Evolutionary conservation across 2,797 vertebrate species (phyloP).

Genomic region (Falco concolor): DNA sequence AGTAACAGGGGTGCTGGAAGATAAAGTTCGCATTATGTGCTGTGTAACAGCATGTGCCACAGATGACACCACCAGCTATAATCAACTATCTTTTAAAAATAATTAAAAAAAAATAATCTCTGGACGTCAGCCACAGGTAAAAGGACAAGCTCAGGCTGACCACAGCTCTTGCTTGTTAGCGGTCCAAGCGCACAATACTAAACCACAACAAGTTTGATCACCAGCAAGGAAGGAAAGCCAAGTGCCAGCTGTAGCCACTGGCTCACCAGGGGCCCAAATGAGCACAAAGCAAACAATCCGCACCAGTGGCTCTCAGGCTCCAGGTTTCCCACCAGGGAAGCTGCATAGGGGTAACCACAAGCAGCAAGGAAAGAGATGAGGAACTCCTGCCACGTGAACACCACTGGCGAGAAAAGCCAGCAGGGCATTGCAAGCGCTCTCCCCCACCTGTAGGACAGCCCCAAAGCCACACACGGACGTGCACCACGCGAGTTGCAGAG

Average conservation of each 20-base stretch:
- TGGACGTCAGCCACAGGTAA: not conserved
- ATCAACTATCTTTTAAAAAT: not conserved
- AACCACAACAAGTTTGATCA: not conserved
- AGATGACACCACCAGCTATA: not conserved
- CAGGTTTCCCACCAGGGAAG: not conserved
- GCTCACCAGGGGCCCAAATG: not conserved
- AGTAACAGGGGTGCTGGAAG: not conserved
- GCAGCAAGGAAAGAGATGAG: not conserved
- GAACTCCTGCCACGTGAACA: not conserved
- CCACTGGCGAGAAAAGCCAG: not conserved
- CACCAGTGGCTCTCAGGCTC: fast-evolving
- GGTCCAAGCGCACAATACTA: not conserved
- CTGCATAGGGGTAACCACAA: not conserved
- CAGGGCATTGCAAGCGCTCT: not conserved
- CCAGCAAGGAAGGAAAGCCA: not conserved
- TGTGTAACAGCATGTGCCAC: not conserved
- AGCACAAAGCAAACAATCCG: fast-evolving
- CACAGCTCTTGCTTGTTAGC: not conserved
- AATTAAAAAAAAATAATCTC: not conserved
- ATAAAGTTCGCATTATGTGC: not conserved
- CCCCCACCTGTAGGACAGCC: not conserved
- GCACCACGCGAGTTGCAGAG: not conserved
- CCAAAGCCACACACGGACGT: not conserved
- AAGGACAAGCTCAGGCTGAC: not conserved
- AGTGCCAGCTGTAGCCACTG: not conserved